A percentile compares a stretch with the other conserved stretches of the same genome.
These are phyloP conservation scores for Mirounga angustirostris DNA, from an alignment of 2,113 vertebrate genomes.

Conservation along the genomic window DNA sequence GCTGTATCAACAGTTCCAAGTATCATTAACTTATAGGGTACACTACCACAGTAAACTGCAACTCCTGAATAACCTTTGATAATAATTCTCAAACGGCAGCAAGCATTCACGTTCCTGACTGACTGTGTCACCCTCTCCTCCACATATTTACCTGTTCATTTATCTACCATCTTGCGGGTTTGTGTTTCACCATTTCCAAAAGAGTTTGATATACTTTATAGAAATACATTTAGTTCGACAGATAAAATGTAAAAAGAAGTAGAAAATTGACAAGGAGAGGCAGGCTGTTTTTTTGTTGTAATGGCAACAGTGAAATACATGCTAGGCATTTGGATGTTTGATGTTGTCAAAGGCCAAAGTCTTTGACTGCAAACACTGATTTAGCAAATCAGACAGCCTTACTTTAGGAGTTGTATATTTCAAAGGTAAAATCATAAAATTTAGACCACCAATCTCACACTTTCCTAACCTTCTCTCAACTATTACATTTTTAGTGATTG, in stretches of 20 bases:
- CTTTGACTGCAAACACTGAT: neutral
- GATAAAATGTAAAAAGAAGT: neutral
- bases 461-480: neutral
- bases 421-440: neutral
- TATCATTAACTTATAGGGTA: neutral
- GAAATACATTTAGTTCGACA: neutral
- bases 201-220: neutral
- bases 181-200: neutral
- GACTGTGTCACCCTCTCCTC: too few species aligned
- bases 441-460: neutral
- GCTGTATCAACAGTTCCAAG: neutral
- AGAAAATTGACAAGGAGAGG: neutral
- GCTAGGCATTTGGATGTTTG: neutral
- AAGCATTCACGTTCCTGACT: neutral
- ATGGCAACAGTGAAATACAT: neutral
- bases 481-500: neutral
- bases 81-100: neutral
- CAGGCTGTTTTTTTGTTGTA: neutral
- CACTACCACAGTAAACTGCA: neutral
- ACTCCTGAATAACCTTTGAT: neutral
- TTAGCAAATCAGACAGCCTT: neutral
- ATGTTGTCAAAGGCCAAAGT: neutral
- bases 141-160: neutral
- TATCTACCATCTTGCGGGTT: neutral
- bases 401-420: neutral